Base-by-base conservation (phyloP, 2,888 invertebrate genomes). In the Abrostola triplasia region DNA sequence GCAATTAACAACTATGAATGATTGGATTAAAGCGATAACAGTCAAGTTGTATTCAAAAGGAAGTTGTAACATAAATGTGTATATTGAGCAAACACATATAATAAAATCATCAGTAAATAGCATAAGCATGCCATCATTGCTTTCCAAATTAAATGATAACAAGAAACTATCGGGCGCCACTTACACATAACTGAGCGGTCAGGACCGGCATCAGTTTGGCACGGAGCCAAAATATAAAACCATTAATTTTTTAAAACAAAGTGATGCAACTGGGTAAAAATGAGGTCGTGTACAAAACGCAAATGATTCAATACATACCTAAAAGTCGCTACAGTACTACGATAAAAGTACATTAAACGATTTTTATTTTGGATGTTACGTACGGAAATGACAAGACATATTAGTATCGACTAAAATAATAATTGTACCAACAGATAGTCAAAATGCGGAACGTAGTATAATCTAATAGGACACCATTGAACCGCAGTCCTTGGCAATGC, bases 401-500 rank as follows among this genome's bases (percentile, higher is more conserved):
- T 24, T 24, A 24, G 24, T 24, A 24, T 24, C 1, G 24, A 24
- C 24, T 24, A 24, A 24, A 24, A 24, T 24, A 24, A 24, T 24
- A 24, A 24, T 53, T 24, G 47, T 37, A 35, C 40, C 37, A 4
- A 12, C 8, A 24, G 52, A 51, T 8, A 36, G 9, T 47, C 7
- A 51, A 56, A 59, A 67, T 63, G 49, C 66, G 67, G 67, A 71
- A 68, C 63, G 44, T 38, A 47, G 36, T 64, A 61, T 69, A 13
- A 59, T 53, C 56, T 56, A 38, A 41, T 59, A 52, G 52, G 51
- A 63, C 52, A 58, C 50, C 69, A 71, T 59, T 62, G 69, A 50
- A 66, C 13, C 37, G 5, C 52, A 72, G 88, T 86, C 92, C 92
- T 93, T 94, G 94, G 93, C 93, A 93, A 86, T 92, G 93, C 77